phyloP scores from a whole-genome alignment of 2,113 vertebrate genomes.

The Entomyzon cyanotis region DNA sequence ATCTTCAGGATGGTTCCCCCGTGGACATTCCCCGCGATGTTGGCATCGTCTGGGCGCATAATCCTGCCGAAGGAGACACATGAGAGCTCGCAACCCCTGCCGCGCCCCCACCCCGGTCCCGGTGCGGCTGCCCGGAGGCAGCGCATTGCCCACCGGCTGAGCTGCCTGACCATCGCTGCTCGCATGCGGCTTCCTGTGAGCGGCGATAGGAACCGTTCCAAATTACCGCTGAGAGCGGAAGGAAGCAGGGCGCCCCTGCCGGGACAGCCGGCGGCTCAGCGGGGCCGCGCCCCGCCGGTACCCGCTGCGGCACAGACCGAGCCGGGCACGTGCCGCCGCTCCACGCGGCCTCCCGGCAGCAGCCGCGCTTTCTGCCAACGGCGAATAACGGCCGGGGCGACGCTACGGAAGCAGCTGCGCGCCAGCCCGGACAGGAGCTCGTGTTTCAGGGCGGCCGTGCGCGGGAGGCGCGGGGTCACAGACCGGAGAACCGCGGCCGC shows the following conservation, averaged over 20 bases:
- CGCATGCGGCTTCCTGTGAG: not conserved
- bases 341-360: not conserved
- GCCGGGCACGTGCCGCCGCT: not conserved
- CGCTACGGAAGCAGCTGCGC: rapidly evolving
- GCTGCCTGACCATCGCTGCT: slow-evolving; percentile 30
- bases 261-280: not conserved
- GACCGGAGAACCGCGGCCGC: not conserved
- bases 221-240: not conserved
- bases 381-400: rapidly evolving
- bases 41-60: slow-evolving; percentile 93
- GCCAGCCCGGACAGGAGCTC: not conserved
- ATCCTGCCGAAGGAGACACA: slow-evolving; percentile 73
- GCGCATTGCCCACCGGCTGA: slow-evolving; percentile 54
- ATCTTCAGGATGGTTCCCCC: slow-evolving; percentile 95
- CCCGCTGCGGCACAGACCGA: not conserved
- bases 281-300: not conserved
- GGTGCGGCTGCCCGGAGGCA: not conserved
- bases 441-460: not conserved
- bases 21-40: slow-evolving; percentile 89
- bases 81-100: not conserved
- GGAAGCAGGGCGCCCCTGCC: not conserved
- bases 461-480: not conserved
- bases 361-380: not conserved
- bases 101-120: not conserved
- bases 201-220: not conserved